Conservation (phyloP, 2,113 vertebrate genomes). For the Oncorhynchus masou region DNA sequence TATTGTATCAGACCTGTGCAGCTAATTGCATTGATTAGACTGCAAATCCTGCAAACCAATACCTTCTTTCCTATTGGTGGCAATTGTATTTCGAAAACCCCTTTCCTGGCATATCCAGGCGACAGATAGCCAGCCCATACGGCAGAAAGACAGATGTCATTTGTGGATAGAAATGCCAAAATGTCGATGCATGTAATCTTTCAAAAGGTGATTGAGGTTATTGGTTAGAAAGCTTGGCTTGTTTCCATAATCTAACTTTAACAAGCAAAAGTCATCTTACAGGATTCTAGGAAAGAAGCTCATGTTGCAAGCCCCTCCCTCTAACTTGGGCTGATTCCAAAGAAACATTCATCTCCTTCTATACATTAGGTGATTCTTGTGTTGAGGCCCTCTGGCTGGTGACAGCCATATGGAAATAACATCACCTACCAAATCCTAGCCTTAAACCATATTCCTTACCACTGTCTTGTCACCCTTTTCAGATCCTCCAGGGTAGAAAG, state of each 20-base stretch:
- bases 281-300: slow-evolving; percentile 52
- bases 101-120: too few species aligned
- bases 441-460: slow-evolving; percentile 39
- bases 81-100: background rate
- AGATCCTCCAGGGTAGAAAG: background rate
- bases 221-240: slow-evolving; percentile 65
- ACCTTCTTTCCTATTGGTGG: background rate
- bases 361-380: background rate
- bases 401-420: slow-evolving; percentile 51
- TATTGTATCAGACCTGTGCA: background rate
- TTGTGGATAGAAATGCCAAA: slow-evolving; percentile 76
- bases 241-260: slow-evolving; percentile 68
- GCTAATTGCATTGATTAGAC: too few species aligned
- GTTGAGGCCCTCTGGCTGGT: slow-evolving; percentile 17
- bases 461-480: background rate
- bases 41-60: background rate
- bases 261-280: slow-evolving; percentile 69
- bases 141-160: slow-evolving; percentile 69
- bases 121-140: slow-evolving; percentile 32
- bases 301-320: slow-evolving; percentile 40
- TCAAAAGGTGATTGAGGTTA: slow-evolving; percentile 75
- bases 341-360: slow-evolving; percentile 3
- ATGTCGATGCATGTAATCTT: slow-evolving; percentile 79
- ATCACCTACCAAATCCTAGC: background rate
- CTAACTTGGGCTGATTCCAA: slow-evolving; percentile 12